Conservation (phyloP, 2,888 invertebrate species). For the Mycalesis mineus region DNA sequence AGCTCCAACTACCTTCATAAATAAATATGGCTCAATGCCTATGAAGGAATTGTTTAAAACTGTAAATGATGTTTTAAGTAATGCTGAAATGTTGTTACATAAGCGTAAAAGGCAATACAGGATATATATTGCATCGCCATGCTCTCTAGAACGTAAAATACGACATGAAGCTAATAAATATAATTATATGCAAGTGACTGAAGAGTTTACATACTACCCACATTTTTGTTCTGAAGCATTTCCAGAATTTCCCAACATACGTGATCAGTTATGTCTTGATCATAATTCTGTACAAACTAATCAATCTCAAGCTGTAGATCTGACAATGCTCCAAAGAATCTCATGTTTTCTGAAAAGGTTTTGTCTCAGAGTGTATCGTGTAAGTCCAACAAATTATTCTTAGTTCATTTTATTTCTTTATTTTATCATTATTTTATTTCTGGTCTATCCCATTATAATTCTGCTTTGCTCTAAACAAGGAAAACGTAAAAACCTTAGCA, state of each 20-base stretch:
- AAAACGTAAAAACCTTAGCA: no score
- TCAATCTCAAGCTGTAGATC: constrained; percentile 57
- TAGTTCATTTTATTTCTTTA: neutral
- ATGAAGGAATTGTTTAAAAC: constrained; percentile 75
- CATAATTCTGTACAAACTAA: constrained; percentile 40
- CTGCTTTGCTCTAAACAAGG: no score
- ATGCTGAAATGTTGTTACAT: constrained; percentile 76
- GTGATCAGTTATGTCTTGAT: constrained; percentile 53
- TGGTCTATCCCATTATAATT: no score
- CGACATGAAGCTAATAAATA: constrained; percentile 57
- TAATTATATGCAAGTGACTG: constrained; percentile 65
- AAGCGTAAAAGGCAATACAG: constrained; percentile 79
- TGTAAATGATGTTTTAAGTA: constrained; percentile 75
- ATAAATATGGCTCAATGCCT: constrained; percentile 83
- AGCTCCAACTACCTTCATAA: constrained; percentile 81
- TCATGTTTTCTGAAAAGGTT: constrained; percentile 65
- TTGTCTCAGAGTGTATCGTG: constrained; percentile 64
- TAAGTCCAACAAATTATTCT: constrained; percentile 37
- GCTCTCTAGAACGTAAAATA: constrained; percentile 81
- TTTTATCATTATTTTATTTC: neutral
- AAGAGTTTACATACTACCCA: constrained; percentile 82
- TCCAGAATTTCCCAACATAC: constrained; percentile 71
- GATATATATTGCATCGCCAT: constrained; percentile 84
- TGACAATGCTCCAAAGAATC: constrained; percentile 60
- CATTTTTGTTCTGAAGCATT: constrained; percentile 87